A percentile compares a stretch with the other conserved stretches of the same genome.
phyloP scores from a whole-genome alignment of 2,888 invertebrate genomes.

The Hyalella azteca region DNA sequence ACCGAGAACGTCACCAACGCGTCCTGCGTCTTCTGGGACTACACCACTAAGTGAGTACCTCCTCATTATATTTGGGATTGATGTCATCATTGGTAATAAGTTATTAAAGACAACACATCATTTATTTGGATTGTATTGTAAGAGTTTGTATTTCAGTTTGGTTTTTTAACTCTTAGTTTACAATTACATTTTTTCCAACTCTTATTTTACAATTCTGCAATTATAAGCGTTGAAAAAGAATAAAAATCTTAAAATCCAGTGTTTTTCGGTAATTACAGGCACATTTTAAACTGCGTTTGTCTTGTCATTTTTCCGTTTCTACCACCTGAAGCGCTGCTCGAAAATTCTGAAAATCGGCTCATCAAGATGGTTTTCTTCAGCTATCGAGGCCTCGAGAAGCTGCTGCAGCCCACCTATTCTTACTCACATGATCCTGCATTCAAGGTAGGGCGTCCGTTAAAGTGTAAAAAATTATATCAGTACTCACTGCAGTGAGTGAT shows the following conservation, averaged over 20 bases:
- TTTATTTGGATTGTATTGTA: no score
- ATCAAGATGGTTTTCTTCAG: conserved; percentile 90
- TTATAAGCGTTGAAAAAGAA: no score
- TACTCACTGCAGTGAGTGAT: no score
- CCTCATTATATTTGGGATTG: not conserved
- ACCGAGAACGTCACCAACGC: conserved; percentile 90
- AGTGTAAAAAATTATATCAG: no score
- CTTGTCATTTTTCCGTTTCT: no score
- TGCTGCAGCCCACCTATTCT: conserved; percentile 50
- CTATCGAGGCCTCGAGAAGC: conserved; percentile 65
- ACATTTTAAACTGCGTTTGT: no score
- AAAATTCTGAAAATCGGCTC: conserved; percentile 69
- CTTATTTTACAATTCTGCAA: no score
- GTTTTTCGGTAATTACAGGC: no score
- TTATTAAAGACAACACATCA: no score
- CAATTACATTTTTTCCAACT: not conserved
- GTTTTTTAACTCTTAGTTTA: not conserved
- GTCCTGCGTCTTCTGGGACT: conserved; percentile 92
- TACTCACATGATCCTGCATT: conserved; percentile 52
- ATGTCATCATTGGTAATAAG: no score
- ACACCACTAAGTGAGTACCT: conserved; percentile 72
- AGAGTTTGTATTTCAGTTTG: no score
- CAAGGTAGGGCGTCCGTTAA: conserved; percentile 50
- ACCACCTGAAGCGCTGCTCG: conserved; percentile 59
- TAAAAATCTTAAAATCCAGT: no score